Conservation (phyloP, 2,797 vertebrate genomes). For the Enteromius trimaculatus region DNA sequence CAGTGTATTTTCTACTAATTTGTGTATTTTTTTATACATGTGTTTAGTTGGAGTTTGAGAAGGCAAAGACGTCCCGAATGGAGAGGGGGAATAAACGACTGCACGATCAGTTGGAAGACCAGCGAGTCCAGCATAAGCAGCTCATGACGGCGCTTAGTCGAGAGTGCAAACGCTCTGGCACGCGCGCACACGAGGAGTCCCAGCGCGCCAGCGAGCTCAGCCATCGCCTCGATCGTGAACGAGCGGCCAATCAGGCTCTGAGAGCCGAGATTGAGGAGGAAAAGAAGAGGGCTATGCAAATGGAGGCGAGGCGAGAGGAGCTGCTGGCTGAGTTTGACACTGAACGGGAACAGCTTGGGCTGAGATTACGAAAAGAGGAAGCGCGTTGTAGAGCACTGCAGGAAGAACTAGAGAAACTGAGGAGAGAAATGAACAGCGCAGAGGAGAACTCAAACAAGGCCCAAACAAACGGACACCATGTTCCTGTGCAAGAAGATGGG, state of each 20-base stretch:
- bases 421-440: conserved; percentile 76
- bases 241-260: conserved; percentile 79
- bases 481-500: conserved; percentile 75
- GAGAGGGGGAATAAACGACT: conserved; percentile 91
- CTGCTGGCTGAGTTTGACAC: conserved; percentile 96
- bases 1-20: background rate
- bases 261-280: conserved; percentile 86
- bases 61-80: conserved; percentile 87
- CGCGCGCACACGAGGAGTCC: conserved; percentile 89
- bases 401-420: conserved; percentile 87
- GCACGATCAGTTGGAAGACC: conserved; percentile 88
- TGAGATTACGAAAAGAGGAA: conserved; percentile 91
- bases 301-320: conserved; percentile 94
- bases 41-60: conserved; percentile 91
- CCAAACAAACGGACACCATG: conserved; percentile 61
- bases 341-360: conserved; percentile 90
- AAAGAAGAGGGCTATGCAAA: conserved; percentile 84
- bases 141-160: conserved; percentile 89
- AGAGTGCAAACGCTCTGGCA: conserved; percentile 93
- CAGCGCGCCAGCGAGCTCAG: conserved; percentile 86
- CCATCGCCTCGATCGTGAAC: conserved; percentile 86
- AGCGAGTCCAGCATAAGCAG: conserved; percentile 91
- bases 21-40: conserved; percentile 8
- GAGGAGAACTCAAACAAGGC: conserved; percentile 38
- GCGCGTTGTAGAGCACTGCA: conserved; percentile 85